Conservation (phyloP, 2,888 invertebrate species). For the Caenorhabditis imperialis region DNA sequence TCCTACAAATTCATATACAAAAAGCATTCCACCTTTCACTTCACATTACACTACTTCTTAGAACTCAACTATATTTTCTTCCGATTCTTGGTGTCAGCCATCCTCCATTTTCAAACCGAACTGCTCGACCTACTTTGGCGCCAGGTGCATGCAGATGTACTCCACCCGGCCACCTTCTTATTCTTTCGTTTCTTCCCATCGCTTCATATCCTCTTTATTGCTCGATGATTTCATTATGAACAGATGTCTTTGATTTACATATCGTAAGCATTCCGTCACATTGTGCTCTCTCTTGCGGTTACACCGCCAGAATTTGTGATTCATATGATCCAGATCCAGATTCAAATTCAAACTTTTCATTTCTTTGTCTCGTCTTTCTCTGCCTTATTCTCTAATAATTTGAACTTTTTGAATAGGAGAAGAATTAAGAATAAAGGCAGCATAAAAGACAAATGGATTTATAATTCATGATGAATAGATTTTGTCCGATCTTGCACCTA, state of each 20-base stretch:
- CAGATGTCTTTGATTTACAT: conserved; percentile 57
- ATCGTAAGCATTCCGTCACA: conserved; percentile 53
- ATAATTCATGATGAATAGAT: conserved; percentile 25
- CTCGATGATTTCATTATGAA: conserved; percentile 51
- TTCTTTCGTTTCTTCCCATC: conserved; percentile 16
- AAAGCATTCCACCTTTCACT: too few relatives aligned
- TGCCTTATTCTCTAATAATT: not conserved
- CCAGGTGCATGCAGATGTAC: conserved; percentile 8
- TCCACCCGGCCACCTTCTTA: conserved; percentile 2
- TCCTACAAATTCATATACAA: too few relatives aligned
- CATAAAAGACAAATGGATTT: conserved; percentile 10
- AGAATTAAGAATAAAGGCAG: too few relatives aligned
- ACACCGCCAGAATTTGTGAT: conserved; percentile 26
- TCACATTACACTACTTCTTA: conserved; percentile 10
- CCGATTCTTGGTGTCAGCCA: too few relatives aligned
- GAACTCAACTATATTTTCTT: conserved; percentile 2
- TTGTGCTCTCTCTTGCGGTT: conserved; percentile 35
- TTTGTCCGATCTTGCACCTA: too few relatives aligned
- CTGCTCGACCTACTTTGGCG: conserved; percentile 30
- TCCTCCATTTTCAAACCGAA: too few relatives aligned
- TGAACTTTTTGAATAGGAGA: conserved; percentile 43
- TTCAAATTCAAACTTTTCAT: not conserved
- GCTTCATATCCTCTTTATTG: conserved; percentile 48
- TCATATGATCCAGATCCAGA: conserved; percentile 32
- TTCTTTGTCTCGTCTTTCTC: too few relatives aligned